These are phyloP conservation scores for Neelides sp. DNA, from an alignment of 1,140 invertebrate genomes.

Conservation along the genomic window DNA sequence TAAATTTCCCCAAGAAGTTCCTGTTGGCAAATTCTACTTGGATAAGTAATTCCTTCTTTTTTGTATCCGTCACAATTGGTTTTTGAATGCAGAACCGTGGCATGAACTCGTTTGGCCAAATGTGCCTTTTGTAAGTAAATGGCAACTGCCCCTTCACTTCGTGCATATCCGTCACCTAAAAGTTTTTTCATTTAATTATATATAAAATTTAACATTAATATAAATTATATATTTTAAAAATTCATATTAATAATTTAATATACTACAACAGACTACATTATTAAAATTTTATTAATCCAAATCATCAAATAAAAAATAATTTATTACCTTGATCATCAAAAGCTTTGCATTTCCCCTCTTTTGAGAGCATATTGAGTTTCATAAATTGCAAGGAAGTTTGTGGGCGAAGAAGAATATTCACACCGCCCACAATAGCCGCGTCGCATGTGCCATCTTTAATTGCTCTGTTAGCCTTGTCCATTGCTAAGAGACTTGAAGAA, in stretches of 20 bases:
- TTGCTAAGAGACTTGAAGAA: slow-evolving; percentile 70
- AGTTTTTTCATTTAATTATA: neutral
- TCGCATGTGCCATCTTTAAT: slow-evolving; percentile 68
- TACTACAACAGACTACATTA: neutral
- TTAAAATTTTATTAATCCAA: neutral
- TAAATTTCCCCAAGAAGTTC: slow-evolving; percentile 71
- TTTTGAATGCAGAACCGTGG: slow-evolving; percentile 52
- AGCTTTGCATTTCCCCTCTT: slow-evolving; percentile 72
- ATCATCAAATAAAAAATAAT: too few relatives aligned
- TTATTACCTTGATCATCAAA: too few relatives aligned
- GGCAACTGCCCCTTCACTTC: slow-evolving; percentile 56
- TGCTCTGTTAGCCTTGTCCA: slow-evolving; percentile 66
- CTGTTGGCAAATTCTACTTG: slow-evolving; percentile 68
- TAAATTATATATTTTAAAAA: neutral
- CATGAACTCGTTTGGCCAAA: slow-evolving; percentile 62
- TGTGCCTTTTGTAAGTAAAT: slow-evolving; percentile 69
- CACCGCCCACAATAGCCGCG: slow-evolving; percentile 73
- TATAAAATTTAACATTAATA: slow-evolving; percentile 17
- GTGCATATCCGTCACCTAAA: slow-evolving; percentile 46
- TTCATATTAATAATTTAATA: neutral
- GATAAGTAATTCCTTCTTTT: slow-evolving; percentile 78
- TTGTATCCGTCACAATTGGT: slow-evolving; percentile 82
- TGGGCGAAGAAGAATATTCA: slow-evolving; percentile 72
- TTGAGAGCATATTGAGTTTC: slow-evolving; percentile 69
- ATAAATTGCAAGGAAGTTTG: slow-evolving; percentile 71